Percentiles rank a stretch among this genome's conserved stretches.
Evolutionary conservation across 2,888 invertebrate species (phyloP).

Genomic region (Pachliopta kotzebuea): DNA sequence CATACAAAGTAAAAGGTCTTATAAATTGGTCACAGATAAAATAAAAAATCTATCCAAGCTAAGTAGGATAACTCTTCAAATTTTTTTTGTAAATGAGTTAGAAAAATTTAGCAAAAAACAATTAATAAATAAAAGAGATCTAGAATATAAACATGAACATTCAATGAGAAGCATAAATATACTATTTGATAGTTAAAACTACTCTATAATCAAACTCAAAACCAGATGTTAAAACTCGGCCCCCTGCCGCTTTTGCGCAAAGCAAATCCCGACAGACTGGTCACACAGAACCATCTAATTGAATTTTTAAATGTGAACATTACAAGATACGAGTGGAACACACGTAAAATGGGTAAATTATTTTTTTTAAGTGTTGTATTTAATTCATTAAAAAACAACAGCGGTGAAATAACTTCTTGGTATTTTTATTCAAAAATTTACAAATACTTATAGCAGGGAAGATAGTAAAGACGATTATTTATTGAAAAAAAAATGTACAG

Average conservation of each 20-base stretch:
- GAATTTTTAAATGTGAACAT: constrained; percentile 46
- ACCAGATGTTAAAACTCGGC: constrained; percentile 41
- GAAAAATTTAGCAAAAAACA: not conserved
- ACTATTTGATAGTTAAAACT: constrained; percentile 28
- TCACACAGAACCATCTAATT: constrained; percentile 23
- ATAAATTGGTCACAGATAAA: not conserved
- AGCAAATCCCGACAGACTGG: constrained; percentile 45
- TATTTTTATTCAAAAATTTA: not conserved
- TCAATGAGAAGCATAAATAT: not conserved
- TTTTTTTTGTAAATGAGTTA: not conserved
- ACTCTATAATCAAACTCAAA: constrained; percentile 32
- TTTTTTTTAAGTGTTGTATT: not conserved
- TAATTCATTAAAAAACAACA: not conserved
- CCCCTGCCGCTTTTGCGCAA: constrained; percentile 49
- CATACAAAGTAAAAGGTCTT: not conserved
- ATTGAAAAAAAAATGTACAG: too few species aligned
- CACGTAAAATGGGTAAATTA: not conserved
- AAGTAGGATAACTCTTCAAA: too few species aligned
- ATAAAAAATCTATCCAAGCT: too few species aligned
- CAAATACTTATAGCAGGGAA: too few species aligned
- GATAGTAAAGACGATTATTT: not conserved
- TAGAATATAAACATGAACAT: not conserved
- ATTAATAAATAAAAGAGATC: not conserved
- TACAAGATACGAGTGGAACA: constrained; percentile 27
- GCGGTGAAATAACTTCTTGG: not conserved